phyloP scores from a whole-genome alignment of 1,140 invertebrate genomes.

The Drosophila pseudoobscura region DNA sequence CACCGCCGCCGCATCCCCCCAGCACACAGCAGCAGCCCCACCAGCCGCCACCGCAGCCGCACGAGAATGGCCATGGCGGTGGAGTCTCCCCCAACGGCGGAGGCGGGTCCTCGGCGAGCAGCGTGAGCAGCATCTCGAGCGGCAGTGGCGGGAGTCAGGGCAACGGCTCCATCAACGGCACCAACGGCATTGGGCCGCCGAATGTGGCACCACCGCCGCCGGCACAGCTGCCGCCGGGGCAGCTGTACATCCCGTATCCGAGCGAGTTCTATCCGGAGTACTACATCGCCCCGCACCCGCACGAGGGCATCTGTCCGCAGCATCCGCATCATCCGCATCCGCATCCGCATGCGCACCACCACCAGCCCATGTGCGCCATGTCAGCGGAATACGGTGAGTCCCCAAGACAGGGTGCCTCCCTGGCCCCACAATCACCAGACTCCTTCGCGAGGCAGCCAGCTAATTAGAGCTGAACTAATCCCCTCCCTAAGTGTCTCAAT shows the following conservation, averaged over 20 bases:
- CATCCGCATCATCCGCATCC: constrained; percentile 74
- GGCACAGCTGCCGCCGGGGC: constrained; percentile 55
- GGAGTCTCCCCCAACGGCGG: constrained; percentile 61
- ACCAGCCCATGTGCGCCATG: constrained; percentile 80
- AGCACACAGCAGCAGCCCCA: constrained; percentile 34
- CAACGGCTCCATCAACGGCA: constrained; percentile 45
- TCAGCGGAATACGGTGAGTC: constrained; percentile 81
- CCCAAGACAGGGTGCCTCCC: not conserved
- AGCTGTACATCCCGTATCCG: constrained; percentile 77
- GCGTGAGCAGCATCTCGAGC: constrained; percentile 67
- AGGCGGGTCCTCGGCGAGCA: constrained; percentile 63
- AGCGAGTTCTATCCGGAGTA: constrained; percentile 81
- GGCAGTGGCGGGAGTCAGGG: constrained; percentile 56
- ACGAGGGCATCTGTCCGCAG: constrained; percentile 81
- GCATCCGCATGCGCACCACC: constrained; percentile 66
- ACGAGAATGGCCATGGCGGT: constrained; percentile 66
- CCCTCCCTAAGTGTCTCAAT: constrained; percentile 50
- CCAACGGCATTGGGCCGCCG: constrained; percentile 57
- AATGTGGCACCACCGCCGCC: constrained; percentile 27
- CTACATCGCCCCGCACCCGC: constrained; percentile 78
- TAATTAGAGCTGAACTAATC: constrained; percentile 66
- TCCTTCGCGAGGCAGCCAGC: constrained; percentile 31
- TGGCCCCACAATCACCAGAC: not conserved
- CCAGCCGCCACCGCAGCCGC: constrained; percentile 11
- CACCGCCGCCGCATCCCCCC: constrained; percentile 38